These are phyloP conservation scores for Hyla sarda DNA, from an alignment of 2,113 vertebrate species.

Conservation along the genomic window DNA sequence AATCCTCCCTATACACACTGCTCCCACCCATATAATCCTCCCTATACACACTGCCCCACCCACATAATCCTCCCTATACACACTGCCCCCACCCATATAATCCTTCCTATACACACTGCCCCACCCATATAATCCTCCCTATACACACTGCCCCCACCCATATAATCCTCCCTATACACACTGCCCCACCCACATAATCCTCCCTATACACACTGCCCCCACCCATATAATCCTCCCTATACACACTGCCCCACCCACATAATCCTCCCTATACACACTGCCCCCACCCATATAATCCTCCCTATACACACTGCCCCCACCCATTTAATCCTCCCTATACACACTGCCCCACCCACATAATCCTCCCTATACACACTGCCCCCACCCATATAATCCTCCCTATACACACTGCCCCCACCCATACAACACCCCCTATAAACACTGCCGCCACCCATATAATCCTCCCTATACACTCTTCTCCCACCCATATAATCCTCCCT, in stretches of 20 bases:
- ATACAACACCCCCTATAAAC: too few relatives aligned
- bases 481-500: too few relatives aligned
- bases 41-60: background rate
- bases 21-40: conserved; percentile 1
- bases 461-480: background rate
- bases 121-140: too few relatives aligned
- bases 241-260: background rate
- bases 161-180: background rate
- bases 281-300: too few relatives aligned
- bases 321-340: background rate
- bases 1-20: too few relatives aligned
- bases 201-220: conserved; percentile 38
- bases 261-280: background rate
- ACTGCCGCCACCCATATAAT: conserved; percentile 15
- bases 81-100: conserved; percentile 23
- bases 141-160: conserved; percentile 33
- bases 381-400: background rate
- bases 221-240: background rate
- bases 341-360: background rate
- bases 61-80: too few relatives aligned
- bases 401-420: background rate
- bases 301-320: conserved; percentile 37
- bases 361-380: too few relatives aligned
- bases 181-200: too few relatives aligned
- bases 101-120: background rate